A percentile compares a stretch with the other conserved stretches of the same genome.
Conservation (phyloP, 2,888 invertebrate genomes). For the Ptychoptera albimana region DNA sequence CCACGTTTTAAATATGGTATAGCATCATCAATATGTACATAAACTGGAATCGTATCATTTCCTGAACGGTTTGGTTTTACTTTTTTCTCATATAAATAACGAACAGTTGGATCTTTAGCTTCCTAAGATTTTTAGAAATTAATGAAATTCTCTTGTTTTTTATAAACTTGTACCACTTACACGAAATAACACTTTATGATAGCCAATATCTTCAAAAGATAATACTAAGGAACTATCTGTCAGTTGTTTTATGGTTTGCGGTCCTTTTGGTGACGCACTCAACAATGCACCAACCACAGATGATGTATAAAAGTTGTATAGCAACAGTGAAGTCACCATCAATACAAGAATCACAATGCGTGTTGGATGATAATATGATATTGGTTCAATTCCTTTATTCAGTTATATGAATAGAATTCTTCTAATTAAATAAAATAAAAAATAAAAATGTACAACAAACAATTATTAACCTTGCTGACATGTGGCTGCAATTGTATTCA, state of each 20-base stretch:
- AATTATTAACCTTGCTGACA: constrained; percentile 20
- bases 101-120: constrained; percentile 14
- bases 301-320: constrained; percentile 29
- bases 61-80: constrained; percentile 15
- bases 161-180: constrained; percentile 11
- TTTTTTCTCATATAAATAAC: constrained; percentile 18
- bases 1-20: constrained; percentile 29
- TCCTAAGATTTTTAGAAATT: constrained; percentile 14
- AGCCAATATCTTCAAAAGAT: constrained; percentile 27
- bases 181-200: constrained; percentile 24
- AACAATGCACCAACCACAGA: constrained; percentile 27
- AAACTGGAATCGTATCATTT: constrained; percentile 17
- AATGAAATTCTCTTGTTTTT: constrained; percentile 8
- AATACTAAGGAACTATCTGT: constrained; percentile 20
- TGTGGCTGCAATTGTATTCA: constrained; percentile 17
- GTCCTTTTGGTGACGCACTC: constrained; percentile 21
- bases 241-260: constrained; percentile 20
- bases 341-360: constrained; percentile 19
- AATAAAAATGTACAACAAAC: background rate
- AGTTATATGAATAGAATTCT: background rate
- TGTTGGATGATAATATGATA: constrained; percentile 16
- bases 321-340: constrained; percentile 20
- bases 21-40: constrained; percentile 22
- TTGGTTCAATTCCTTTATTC: constrained; percentile 18
- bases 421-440: background rate